Evolutionary conservation across 2,113 vertebrate genomes (phyloP).

Genomic region (Podarcis muralis): DNA sequence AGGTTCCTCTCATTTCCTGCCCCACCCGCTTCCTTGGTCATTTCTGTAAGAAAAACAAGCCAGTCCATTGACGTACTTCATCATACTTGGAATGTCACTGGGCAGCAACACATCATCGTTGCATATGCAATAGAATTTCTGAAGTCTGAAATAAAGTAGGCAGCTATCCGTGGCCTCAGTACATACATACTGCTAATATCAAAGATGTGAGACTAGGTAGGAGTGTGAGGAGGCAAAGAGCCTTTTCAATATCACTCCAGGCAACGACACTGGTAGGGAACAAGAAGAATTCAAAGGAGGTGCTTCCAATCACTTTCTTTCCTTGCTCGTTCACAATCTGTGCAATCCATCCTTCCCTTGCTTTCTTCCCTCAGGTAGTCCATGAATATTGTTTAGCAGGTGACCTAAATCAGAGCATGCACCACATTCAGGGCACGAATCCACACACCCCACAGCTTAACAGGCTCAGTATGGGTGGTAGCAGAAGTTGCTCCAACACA

Average conservation of each 20-base stretch:
- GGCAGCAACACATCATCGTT: not conserved
- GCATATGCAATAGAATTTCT: not conserved
- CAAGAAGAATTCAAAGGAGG: not conserved
- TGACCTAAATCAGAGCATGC: not conserved
- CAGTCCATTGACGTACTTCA: not conserved
- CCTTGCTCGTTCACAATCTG: not conserved
- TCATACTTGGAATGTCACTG: not conserved
- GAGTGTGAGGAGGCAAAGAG: not conserved
- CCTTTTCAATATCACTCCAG: not conserved
- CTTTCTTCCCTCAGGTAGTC: not conserved
- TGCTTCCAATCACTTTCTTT: not conserved
- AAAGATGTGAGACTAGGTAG: not conserved
- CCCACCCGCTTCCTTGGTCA: conserved; percentile 3
- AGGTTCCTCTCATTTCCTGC: conserved; percentile 24
- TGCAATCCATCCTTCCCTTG: not conserved
- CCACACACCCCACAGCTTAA: no score
- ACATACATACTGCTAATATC: not conserved
- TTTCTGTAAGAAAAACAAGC: not conserved
- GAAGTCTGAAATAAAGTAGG: not conserved
- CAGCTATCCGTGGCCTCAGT: not conserved
- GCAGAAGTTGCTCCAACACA: no score
- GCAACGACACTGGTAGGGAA: not conserved
- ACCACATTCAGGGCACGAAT: not conserved
- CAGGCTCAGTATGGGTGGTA: no score
- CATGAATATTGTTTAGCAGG: not conserved